Percentiles rank a stretch among this genome's conserved stretches.
These are phyloP conservation scores for Athrips mouffetella DNA, from an alignment of 2,888 invertebrate genomes.

Conservation along the genomic window DNA sequence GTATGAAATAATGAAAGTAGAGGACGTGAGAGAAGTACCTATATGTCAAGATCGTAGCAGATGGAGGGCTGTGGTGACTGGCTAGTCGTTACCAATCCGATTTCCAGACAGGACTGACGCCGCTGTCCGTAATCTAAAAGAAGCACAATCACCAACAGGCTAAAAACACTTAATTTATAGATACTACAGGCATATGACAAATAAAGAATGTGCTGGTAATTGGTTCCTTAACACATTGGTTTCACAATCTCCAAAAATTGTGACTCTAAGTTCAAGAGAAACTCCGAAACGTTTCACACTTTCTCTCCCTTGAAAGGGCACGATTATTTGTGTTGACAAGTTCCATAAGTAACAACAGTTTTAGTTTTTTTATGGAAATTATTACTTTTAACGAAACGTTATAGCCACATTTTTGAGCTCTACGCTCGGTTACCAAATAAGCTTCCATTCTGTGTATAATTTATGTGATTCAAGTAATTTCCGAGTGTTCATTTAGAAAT, in stretches of 20 bases:
- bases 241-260: not conserved
- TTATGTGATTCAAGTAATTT: not conserved
- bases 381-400: slow-evolving; percentile 6
- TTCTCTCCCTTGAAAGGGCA: slow-evolving; percentile 5
- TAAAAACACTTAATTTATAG: too few species aligned
- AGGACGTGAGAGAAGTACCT: too few species aligned
- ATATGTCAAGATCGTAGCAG: too few species aligned
- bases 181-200: too few species aligned
- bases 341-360: slow-evolving; percentile 8
- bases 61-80: too few species aligned
- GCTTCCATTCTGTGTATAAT: not conserved
- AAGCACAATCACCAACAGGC: too few species aligned
- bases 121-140: too few species aligned
- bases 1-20: too few species aligned
- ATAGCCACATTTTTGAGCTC: not conserved
- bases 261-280: not conserved
- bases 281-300: slow-evolving; percentile 4
- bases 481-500: not conserved
- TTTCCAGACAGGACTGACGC: too few species aligned
- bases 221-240: too few species aligned
- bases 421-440: not conserved
- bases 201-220: too few species aligned
- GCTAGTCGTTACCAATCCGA: too few species aligned
- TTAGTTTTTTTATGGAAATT: slow-evolving; percentile 2
- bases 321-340: slow-evolving; percentile 9